phyloP scores from a whole-genome alignment of 2,113 vertebrate species.

The Hippolais icterina region DNA sequence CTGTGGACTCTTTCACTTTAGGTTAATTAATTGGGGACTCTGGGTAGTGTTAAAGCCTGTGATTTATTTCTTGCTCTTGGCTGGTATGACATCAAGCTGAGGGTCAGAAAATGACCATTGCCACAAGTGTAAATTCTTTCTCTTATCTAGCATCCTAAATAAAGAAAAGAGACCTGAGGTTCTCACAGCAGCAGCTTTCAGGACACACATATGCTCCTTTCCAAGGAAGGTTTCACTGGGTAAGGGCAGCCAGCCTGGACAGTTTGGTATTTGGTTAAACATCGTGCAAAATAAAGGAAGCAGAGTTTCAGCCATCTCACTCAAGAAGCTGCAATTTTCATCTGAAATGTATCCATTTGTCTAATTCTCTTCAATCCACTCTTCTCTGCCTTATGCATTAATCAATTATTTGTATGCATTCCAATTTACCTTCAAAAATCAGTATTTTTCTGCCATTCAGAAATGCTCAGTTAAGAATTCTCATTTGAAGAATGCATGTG shows the following conservation, averaged over 20 bases:
- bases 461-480: neutral
- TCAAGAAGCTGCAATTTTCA: neutral
- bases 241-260: neutral
- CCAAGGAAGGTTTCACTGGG: neutral
- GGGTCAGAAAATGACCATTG: neutral
- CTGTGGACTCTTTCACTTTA: neutral
- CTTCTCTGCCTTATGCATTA: neutral
- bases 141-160: neutral
- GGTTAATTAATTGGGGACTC: constrained; percentile 34
- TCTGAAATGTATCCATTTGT: neutral
- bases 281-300: neutral
- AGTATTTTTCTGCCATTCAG: neutral
- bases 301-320: neutral
- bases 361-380: neutral
- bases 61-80: constrained; percentile 11
- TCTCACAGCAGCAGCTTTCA: neutral
- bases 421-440: neutral
- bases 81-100: neutral
- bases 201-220: neutral
- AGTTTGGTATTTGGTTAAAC: neutral
- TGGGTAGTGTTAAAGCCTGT: neutral
- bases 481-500: neutral
- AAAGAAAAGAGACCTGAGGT: neutral
- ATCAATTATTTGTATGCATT: neutral
- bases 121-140: neutral